Evolutionary conservation across 2,797 vertebrate genomes (phyloP), one percentile per base, ranked within the genome.

Genomic region (Hybognathus amarus): DNA sequence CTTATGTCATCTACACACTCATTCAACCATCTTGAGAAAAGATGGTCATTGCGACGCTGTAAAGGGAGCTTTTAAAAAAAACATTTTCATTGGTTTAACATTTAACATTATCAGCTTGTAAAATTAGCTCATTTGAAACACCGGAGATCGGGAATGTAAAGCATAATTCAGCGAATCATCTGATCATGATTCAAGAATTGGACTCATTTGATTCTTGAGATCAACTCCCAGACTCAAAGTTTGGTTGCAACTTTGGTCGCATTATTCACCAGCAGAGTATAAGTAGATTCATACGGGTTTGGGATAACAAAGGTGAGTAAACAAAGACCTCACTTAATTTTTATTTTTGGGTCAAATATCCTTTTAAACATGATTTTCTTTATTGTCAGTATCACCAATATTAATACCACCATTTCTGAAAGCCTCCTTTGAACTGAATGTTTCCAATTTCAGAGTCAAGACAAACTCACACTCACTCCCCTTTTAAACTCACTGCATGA

Each of bases 401-500:
- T 76, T 20, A 76, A 27, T 42, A 76, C 9, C 22, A 27, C 36
- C 33, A 18, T 18, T 50, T 50, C 6, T 50, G 17, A 50, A 50
- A 50, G 47, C 47, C 47, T 50, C 68, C 78, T 50, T 66, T 82
- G 61, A 82, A 82, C 54, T 54, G 6, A 76, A 69, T 30, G 52
- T 50, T 82, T 81, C 70, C 70, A 85, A 50, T 36, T 79, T 56
- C 38, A 82, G 75, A 69, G 33, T 33, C 33, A 33, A 33, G 30
- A 2, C 68, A 70, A 74, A 81, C 85, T 85, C 88, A 84, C 38
- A 79, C 67, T 87, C 38, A 79, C 67, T 87, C 82, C 79, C 79
- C 80, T 61, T 86, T 82, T 30, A 77, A 83, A 79, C 80, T 69
- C 36, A 36, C 13, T 71, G 45, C 54, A 50, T 56, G 30, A 80